Conservation (phyloP, 2,113 vertebrate genomes). For the Datnioides undecimradiatus region DNA sequence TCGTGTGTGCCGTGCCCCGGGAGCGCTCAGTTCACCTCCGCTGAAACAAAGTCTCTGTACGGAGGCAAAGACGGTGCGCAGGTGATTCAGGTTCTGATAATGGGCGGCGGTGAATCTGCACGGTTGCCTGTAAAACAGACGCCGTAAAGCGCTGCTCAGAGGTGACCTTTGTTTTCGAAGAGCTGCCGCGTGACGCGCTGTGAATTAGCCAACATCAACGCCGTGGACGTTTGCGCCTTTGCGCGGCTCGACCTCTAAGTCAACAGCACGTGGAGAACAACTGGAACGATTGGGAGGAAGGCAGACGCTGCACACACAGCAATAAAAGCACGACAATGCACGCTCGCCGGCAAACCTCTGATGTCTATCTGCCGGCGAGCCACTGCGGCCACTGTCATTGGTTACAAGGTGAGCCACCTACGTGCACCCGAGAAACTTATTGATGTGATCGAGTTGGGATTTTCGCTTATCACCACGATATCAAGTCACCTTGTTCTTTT, state of each 20-base stretch:
- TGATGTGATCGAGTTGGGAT: conserved; percentile 73
- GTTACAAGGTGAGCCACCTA: conserved; percentile 66
- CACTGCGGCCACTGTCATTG: conserved; percentile 63
- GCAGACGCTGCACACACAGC: conserved; percentile 69
- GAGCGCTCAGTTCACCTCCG: neutral
- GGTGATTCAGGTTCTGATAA: conserved; percentile 16
- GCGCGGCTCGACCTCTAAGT: conserved; percentile 61
- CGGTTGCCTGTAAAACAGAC: conserved; percentile 56
- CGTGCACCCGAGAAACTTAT: conserved; percentile 46
- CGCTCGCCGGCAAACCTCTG: conserved; percentile 11
- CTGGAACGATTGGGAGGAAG: conserved; percentile 35
- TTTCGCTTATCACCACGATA: conserved; percentile 79
- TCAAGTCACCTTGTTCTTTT: conserved; percentile 82
- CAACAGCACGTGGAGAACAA: conserved; percentile 39
- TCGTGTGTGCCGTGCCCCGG: no score
- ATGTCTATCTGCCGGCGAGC: conserved; percentile 48
- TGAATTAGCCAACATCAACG: conserved; percentile 61
- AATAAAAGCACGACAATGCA: conserved; percentile 60
- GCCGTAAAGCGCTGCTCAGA: conserved; percentile 57
- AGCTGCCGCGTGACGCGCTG: conserved; percentile 45
- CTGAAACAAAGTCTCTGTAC: neutral
- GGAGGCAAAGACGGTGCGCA: neutral
- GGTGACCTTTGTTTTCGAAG: conserved; percentile 73
- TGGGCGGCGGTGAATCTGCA: conserved; percentile 1
- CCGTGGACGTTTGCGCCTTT: conserved; percentile 46